A percentile compares a stretch with the other conserved stretches of the same genome.
These are phyloP conservation scores for Drosophila pseudotalamancana DNA, from an alignment of 2,888 invertebrate species.

Conservation along the genomic window DNA sequence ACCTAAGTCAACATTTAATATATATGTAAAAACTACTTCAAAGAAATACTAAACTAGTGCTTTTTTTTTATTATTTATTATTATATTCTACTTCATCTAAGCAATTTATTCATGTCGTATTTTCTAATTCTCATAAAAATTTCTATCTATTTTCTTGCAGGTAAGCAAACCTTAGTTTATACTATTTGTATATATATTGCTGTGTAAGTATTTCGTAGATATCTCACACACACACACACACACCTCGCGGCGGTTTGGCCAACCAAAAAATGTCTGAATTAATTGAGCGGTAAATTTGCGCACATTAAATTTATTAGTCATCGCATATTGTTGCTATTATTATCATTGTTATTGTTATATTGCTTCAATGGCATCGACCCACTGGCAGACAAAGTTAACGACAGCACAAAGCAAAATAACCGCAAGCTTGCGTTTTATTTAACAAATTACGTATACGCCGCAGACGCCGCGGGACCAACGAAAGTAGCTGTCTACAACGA, in stretches of 20 bases:
- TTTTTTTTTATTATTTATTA: not conserved
- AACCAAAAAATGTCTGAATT: constrained; percentile 39
- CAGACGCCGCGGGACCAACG: constrained; percentile 39
- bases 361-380: constrained; percentile 34
- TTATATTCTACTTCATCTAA: not conserved
- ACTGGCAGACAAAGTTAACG: constrained; percentile 60
- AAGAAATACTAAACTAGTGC: too few relatives aligned
- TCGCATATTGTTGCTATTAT: constrained; percentile 54
- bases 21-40: not conserved
- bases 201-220: constrained; percentile 25
- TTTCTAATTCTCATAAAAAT: not conserved
- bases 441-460: constrained; percentile 67
- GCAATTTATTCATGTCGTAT: not conserved
- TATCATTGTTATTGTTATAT: constrained; percentile 49
- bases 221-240: constrained; percentile 9
- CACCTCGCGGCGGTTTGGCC: constrained; percentile 30
- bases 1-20: not conserved
- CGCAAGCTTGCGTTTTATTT: constrained; percentile 76
- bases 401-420: constrained; percentile 60
- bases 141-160: constrained; percentile 26
- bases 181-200: not conserved
- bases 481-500: constrained; percentile 18
- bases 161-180: constrained; percentile 43
- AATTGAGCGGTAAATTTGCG: constrained; percentile 70
- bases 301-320: constrained; percentile 69